These are phyloP conservation scores for Neopipo cinnamomea DNA, from an alignment of 2,113 vertebrate species.

Conservation along the genomic window DNA sequence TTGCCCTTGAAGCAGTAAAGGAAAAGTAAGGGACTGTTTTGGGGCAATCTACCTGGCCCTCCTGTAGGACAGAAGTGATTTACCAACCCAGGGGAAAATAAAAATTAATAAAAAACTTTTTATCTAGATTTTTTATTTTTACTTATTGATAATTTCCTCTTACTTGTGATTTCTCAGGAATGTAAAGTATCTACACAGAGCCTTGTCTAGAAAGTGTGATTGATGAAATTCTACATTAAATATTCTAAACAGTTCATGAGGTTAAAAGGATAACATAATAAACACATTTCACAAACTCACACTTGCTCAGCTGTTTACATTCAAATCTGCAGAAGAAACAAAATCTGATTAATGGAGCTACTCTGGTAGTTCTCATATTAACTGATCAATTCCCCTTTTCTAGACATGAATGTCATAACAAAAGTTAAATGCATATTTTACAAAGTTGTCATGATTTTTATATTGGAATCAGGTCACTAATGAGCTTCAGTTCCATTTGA, in stretches of 20 bases:
- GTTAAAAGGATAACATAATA: conserved; percentile 65
- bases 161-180: background rate
- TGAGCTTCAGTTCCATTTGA: background rate
- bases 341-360: conserved; percentile 58
- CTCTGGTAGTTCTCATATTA: conserved; percentile 53
- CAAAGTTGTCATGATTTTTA: background rate
- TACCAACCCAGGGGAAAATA: background rate
- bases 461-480: background rate
- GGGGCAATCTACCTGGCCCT: background rate
- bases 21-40: background rate
- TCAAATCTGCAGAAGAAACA: conserved; percentile 31
- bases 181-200: background rate
- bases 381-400: conserved; percentile 25
- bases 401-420: conserved; percentile 50
- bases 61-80: background rate
- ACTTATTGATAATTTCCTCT: background rate
- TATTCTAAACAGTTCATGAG: conserved; percentile 22
- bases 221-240: conserved; percentile 16
- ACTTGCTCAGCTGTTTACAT: conserved; percentile 53
- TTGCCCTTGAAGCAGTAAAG: background rate
- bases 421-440: conserved; percentile 47
- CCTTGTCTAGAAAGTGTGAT: background rate
- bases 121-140: background rate
- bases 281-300: conserved; percentile 40
- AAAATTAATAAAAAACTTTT: background rate